A percentile compares a stretch with the other conserved stretches of the same genome.
Conservation (phyloP, 92 coral and sea anemone species). For the Isaurus tuberculatus region DNA sequence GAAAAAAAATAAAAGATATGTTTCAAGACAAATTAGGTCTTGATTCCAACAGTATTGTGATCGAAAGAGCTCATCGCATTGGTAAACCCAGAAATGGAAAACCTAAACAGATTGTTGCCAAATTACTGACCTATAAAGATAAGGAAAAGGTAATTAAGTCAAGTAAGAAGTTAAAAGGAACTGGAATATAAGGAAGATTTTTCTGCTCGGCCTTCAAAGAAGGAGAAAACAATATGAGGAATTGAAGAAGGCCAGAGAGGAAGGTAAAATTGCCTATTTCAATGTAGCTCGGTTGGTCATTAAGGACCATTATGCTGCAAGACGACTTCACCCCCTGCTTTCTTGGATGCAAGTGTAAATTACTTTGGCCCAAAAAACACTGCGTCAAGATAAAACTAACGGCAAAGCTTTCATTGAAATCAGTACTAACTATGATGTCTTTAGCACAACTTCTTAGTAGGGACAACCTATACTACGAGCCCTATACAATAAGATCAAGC, state of each 20-base stretch:
- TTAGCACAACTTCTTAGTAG: conserved; percentile 17
- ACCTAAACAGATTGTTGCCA: conserved; percentile 23
- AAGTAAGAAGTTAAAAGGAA: conserved; percentile 21
- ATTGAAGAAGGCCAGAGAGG: conserved; percentile 22
- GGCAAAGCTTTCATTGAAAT: neutral
- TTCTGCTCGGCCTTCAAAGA: conserved; percentile 41
- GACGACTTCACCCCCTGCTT: conserved; percentile 17
- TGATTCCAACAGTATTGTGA: neutral
- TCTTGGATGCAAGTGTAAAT: conserved; percentile 11
- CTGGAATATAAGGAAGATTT: conserved; percentile 26
- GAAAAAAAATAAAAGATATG: conserved; percentile 24
- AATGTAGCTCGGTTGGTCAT: conserved; percentile 30
- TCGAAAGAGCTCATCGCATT: conserved; percentile 12
- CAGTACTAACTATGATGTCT: neutral
- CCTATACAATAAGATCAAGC: conserved; percentile 24
- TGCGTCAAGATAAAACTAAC: conserved; percentile 17
- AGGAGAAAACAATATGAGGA: conserved; percentile 23
- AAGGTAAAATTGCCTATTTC: conserved; percentile 39
- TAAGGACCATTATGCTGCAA: conserved; percentile 29
- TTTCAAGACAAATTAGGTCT: conserved; percentile 14
- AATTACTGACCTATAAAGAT: neutral
- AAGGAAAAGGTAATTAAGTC: conserved; percentile 16
- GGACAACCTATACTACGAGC: conserved; percentile 1
- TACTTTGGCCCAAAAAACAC: conserved; percentile 9
- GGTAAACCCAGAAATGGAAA: neutral